Conservation (phyloP, 2,888 invertebrate genomes). For the Keiferia lycopersicella region DNA sequence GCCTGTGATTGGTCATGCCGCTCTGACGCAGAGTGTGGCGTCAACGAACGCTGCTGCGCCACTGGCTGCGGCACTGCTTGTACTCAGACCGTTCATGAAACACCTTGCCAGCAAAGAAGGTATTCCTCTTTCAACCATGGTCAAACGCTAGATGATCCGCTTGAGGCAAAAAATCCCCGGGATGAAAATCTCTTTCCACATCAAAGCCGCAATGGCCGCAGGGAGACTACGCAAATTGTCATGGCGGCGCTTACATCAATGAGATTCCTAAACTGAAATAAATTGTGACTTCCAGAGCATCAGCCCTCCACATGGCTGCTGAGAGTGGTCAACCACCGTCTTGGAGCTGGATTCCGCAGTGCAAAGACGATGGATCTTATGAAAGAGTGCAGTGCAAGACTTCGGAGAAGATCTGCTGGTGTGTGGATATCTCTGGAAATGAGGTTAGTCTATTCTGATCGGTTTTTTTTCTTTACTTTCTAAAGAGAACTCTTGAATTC, state of each 20-base stretch:
- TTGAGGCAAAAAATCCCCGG: no score
- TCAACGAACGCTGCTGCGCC: conserved; percentile 88
- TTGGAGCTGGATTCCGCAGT: conserved; percentile 87
- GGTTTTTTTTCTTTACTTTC: background rate
- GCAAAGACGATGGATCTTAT: conserved; percentile 86
- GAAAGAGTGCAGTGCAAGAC: conserved; percentile 87
- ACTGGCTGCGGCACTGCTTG: conserved; percentile 94
- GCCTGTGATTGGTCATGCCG: conserved; percentile 89
- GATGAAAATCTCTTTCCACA: no score
- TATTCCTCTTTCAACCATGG: conserved; percentile 36
- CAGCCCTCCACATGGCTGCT: conserved; percentile 71
- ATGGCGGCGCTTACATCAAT: no score
- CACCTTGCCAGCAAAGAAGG: conserved; percentile 87
- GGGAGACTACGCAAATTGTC: no score
- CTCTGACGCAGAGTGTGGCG: conserved; percentile 88
- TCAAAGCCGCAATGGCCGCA: no score
- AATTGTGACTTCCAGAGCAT: conserved; percentile 47
- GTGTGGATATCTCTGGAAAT: conserved; percentile 87
- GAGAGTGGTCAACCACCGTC: conserved; percentile 86
- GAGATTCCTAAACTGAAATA: no score
- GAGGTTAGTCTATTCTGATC: conserved; percentile 70
- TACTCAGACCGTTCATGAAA: conserved; percentile 86
- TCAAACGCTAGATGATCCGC: background rate
- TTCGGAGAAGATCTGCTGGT: conserved; percentile 88
- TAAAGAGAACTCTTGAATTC: background rate